Percentiles rank a stretch among this genome's conserved stretches.
These are phyloP conservation scores for Sinocyclocheilus anophthalmus DNA, from an alignment of 2,113 vertebrate species.

Conservation along the genomic window DNA sequence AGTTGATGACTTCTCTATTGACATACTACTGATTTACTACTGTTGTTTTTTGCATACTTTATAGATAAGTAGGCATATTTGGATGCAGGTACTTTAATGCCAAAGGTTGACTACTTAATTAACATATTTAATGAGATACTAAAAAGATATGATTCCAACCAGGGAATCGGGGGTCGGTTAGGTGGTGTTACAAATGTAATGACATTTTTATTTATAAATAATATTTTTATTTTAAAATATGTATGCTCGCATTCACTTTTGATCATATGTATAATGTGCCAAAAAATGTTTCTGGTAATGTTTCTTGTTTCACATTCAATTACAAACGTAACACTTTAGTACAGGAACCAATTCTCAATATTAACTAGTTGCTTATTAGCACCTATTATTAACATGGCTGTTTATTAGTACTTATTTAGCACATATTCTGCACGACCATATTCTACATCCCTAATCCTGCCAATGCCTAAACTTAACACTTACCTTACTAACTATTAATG, in stretches of 20 bases:
- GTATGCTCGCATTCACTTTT: neutral
- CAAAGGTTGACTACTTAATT: neutral
- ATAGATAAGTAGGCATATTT: neutral
- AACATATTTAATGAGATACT: neutral
- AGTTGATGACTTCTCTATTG: neutral
- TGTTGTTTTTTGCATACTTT: neutral
- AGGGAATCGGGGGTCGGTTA: no score
- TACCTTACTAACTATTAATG: no score
- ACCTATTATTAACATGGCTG: no score
- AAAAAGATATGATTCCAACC: neutral
- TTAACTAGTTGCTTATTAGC: no score
- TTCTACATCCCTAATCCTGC: no score
- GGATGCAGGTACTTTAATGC: neutral
- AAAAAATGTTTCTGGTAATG: neutral
- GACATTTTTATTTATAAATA: neutral
- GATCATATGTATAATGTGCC: neutral
- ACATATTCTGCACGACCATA: no score
- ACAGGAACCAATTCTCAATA: no score
- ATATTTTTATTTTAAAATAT: neutral
- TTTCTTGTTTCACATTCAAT: neutral
- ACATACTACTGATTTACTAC: neutral
- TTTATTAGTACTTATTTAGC: no score
- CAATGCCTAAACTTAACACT: no score
- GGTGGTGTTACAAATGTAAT: neutral
- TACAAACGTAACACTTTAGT: neutral